phyloP scores from a whole-genome alignment of 30 jellyfish, hydroid and myxozoan genomes.

The Aurelia sp. region DNA sequence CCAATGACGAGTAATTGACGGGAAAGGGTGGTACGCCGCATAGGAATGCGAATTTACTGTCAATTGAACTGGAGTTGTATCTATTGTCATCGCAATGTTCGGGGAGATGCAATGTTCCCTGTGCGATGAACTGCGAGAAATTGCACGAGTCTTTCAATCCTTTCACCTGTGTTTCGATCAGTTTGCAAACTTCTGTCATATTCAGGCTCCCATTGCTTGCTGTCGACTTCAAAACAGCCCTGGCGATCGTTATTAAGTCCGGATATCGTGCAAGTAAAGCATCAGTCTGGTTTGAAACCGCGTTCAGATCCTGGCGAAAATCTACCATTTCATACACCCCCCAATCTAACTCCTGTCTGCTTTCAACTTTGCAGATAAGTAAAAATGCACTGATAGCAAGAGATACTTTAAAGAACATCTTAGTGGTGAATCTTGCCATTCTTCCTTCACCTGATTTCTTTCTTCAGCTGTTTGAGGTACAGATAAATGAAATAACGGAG shows the following conservation, averaged over 20 bases:
- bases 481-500: too few species aligned
- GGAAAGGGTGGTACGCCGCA: not conserved
- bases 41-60: not conserved
- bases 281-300: not conserved
- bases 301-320: not conserved
- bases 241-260: not conserved
- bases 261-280: conserved; percentile 2
- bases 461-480: too few species aligned
- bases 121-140: not conserved
- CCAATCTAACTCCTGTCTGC: conserved; percentile 16
- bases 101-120: not conserved
- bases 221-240: conserved; percentile 2
- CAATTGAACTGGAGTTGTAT: not conserved
- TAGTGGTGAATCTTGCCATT: too few species aligned
- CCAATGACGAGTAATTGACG: not conserved
- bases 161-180: not conserved
- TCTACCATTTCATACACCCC: conserved; percentile 2
- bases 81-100: conserved; percentile 1
- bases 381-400: too few species aligned
- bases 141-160: conserved; percentile 10
- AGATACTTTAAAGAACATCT: too few species aligned
- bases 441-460: too few species aligned
- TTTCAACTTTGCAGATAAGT: not conserved
- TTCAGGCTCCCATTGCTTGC: not conserved
- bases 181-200: conserved; percentile 4